Evolutionary conservation across 2,797 vertebrate species (phyloP).

Genomic region (Astyanax mexicanus): DNA sequence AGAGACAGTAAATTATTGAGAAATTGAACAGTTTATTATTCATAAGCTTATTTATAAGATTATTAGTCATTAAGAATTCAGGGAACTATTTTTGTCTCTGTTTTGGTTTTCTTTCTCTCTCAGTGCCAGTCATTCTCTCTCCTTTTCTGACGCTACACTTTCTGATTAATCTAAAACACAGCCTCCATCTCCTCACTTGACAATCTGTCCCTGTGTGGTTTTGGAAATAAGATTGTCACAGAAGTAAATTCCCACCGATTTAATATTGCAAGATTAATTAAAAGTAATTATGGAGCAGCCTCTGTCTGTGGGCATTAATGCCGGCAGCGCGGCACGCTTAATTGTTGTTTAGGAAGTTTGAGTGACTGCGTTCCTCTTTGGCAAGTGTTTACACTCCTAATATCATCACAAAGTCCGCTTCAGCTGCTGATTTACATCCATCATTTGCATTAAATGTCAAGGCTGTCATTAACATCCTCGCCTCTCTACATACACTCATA

Average conservation of each 20-base stretch:
- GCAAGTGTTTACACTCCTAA: conserved; percentile 41
- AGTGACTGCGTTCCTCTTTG: conserved; percentile 47
- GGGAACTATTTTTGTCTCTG: not conserved
- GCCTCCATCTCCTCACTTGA: conserved; percentile 5
- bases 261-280: conserved; percentile 80
- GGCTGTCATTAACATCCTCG: conserved; percentile 2
- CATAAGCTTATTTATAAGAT: not conserved
- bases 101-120: not conserved
- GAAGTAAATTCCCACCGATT: conserved; percentile 72
- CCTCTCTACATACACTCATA: conserved; percentile 22
- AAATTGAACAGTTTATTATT: not conserved
- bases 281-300: conserved; percentile 62
- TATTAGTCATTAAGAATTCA: not conserved
- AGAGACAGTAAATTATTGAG: not conserved
- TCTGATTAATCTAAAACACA: conserved; percentile 16
- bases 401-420: conserved; percentile 41
- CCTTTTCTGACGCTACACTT: not conserved
- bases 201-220: conserved; percentile 16
- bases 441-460: conserved; percentile 35
- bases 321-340: conserved; percentile 40
- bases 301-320: conserved; percentile 43
- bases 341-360: conserved; percentile 51
- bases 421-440: conserved; percentile 32
- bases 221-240: conserved; percentile 63
- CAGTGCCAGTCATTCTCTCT: not conserved